Percentiles rank a stretch among this genome's conserved stretches.
phyloP scores from a whole-genome alignment of 1,140 invertebrate species.

The Papilio aristodemus region DNA sequence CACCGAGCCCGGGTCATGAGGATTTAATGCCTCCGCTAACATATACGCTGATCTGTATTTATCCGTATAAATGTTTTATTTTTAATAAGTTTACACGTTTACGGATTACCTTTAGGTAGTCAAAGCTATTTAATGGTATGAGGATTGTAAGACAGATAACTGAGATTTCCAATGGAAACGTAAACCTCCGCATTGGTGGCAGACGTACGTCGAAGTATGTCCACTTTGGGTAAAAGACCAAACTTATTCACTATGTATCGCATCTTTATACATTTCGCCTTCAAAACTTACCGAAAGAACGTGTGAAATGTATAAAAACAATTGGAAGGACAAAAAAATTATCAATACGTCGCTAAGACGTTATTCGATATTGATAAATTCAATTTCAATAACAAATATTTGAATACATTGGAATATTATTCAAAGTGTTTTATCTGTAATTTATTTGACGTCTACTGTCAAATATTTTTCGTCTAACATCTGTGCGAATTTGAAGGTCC shows the following conservation, averaged over 20 bases:
- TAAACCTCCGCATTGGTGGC: too few species aligned
- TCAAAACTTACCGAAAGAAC: constrained; percentile 3
- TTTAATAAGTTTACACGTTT: not conserved
- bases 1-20: constrained; percentile 4
- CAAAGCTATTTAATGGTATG: too few species aligned
- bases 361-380: not conserved
- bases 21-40: constrained; percentile 10
- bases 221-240: too few species aligned
- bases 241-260: too few species aligned
- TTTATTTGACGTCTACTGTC: constrained; percentile 1
- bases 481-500: not conserved
- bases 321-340: constrained; percentile 4
- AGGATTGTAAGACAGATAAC: too few species aligned
- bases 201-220: too few species aligned
- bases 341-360: not conserved
- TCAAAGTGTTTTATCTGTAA: not conserved
- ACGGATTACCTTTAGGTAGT: not conserved
- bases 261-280: not conserved
- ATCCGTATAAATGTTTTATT: constrained; percentile 11
- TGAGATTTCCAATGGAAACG: too few species aligned
- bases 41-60: not conserved
- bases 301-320: constrained; percentile 1
- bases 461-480: not conserved
- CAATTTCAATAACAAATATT: not conserved
- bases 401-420: not conserved